Evolutionary conservation across 1,140 invertebrate species (phyloP), one percentile per base, ranked within the genome.

Genomic region (Drosophila malerkotliana): DNA sequence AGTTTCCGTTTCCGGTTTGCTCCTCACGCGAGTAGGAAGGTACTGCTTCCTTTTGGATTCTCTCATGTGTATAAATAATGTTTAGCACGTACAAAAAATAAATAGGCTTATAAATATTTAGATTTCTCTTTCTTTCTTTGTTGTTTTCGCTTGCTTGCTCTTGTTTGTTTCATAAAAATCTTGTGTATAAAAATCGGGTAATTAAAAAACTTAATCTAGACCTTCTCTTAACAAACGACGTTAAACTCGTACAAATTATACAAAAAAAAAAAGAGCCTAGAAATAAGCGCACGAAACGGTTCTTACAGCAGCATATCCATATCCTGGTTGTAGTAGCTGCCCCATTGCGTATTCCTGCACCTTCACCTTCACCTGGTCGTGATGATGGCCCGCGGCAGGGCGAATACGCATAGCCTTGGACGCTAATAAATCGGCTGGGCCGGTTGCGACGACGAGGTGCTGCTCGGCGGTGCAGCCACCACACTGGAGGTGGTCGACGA

Each of bases 131-230:
- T 77, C 47, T 71, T 84, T 59, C 75, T 68, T 45, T 14, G 47
- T 77, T 52, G 34, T 4, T 39, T 66, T n/a, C 18, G 32, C 39
- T 26, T 48, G 9, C 56, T 72, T 41, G 39, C 57, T 55, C 14
- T 59, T 41, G 49, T 34, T 49, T 14, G 0, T 41, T 14, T 14
- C 14, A 58, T 74, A 67, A 77, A 79, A 72, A 87, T 77, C 73
- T 58, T 76, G 83, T 88, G 68, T 88, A 88, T 88, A 88, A 87
- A 85, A 87, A 87, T 80, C 57, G 52, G 69, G 81, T 87, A 87
- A 77, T 81, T 87, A 48, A 76, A 62, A 85, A 81, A 79, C 77
- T 64, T 72, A 77, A 34, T 71, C 75, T 79, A 88, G 61, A 34
- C 72, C 41, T 68, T 45, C 32, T 56, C 49, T 37, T 59, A 79